Evolutionary conservation across 2,113 vertebrate genomes (phyloP), one percentile per base, ranked within the genome.

Genomic region (Candoia aspera): DNA sequence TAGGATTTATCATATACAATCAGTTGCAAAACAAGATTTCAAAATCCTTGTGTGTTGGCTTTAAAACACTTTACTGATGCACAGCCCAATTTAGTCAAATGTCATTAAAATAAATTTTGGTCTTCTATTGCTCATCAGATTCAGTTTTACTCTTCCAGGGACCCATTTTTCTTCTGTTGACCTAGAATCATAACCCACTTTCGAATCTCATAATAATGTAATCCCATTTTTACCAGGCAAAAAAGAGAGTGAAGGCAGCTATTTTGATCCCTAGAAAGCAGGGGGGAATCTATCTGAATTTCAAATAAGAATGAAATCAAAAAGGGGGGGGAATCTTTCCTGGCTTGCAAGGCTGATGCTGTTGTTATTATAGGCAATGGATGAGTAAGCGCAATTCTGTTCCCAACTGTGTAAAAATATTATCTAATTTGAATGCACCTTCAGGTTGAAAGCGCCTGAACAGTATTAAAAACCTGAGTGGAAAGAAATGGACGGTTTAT

Each of bases 381-480:
- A 58, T 0, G 49, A 23, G 2, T 0, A 3, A n/a, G 64, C 8
- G 0, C 57, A 2, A 4, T 4, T 49, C n/a, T 86, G 54, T 87
- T 0, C 59, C 90, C 5, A 0, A 0, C 2, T 37, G 2, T 11
- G 24, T 46, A 24, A 59, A 49, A 49, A 92, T 15, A 46, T 0
- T 10, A 19, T 10, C 37, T 62, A 83, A 23, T 53, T 55, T 42
- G 73, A 0, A 1, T 0, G 0, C 0, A 13, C 90, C 2, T 2
- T 33, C 1, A 0, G 10, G 1, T 54, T 6, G 1, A 86, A 4
- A 0, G 4, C 0, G 12, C 24, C 1, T 3, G 1, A n/a, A 4
- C 33, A 4, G 58, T 1, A 58, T n/a, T 0, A 2, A 29, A 0
- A 0, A 21, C 37, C 15, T 11, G 19, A 33, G 13, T 87, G 13